These are phyloP conservation scores for Hyla sarda DNA, from an alignment of 2,113 vertebrate species.

Conservation along the genomic window DNA sequence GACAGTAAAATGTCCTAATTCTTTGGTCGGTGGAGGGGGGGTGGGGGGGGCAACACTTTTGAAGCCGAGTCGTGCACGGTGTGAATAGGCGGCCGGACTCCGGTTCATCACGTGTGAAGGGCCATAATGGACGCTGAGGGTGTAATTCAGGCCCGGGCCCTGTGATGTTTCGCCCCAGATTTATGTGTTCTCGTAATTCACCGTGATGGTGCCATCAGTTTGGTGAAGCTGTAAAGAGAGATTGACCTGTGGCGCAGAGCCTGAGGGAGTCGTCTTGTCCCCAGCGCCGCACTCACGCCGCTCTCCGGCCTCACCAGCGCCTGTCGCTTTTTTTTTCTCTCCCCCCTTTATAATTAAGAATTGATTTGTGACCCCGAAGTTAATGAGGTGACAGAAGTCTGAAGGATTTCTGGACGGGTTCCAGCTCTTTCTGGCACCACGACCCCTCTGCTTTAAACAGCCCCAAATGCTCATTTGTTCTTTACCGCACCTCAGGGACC, in stretches of 20 bases:
- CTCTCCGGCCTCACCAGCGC: constrained; percentile 38
- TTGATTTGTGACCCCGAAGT: constrained; percentile 57
- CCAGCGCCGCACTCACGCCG: constrained; percentile 4
- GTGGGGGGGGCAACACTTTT: background rate
- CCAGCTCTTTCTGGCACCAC: constrained; percentile 56
- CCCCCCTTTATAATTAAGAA: constrained; percentile 59
- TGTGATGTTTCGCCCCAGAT: constrained; percentile 17
- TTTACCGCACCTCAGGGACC: constrained; percentile 56
- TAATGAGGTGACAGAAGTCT: constrained; percentile 60
- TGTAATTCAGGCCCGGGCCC: background rate
- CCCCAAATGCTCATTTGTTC: constrained; percentile 59
- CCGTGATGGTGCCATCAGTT: constrained; percentile 39
- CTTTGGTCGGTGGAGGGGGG: background rate
- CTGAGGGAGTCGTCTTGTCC: constrained; percentile 29
- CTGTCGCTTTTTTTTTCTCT: constrained; percentile 52
- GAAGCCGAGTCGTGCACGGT: background rate
- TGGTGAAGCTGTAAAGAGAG: constrained; percentile 26
- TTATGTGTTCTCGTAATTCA: constrained; percentile 26
- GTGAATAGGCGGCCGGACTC: background rate
- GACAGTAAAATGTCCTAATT: background rate
- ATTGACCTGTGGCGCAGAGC: background rate
- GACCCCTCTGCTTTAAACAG: constrained; percentile 55
- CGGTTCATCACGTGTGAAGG: background rate
- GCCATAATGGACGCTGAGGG: background rate
- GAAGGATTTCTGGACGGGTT: constrained; percentile 52